Evolutionary conservation across 2,797 vertebrate species (phyloP), one percentile per base, ranked within the genome.

Genomic region (Sciaenops ocellatus): DNA sequence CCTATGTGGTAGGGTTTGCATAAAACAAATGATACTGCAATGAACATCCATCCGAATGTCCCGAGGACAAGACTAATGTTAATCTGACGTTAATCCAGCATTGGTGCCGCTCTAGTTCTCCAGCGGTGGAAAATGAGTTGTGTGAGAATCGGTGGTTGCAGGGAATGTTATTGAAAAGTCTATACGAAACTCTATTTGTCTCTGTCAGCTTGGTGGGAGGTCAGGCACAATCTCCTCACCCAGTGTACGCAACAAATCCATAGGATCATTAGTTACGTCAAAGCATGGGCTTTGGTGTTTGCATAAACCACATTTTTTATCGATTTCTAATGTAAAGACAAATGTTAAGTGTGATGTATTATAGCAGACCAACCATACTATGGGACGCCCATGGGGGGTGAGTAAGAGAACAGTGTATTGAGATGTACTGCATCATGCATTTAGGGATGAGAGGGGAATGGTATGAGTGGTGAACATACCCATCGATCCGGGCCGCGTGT

Each of bases 401-500:
- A 72, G 74, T 16, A 63, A 34, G 65, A 28, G 46, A 56, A 62
- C 12, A 60, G 42, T 52, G 20, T 28, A 30, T 34, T 68, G 56
- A 28, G 71, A 61, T 70, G 71, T 80, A 77, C 69, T 55, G 56
- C 20, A 15, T 68, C 87, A 85, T 92, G 89, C 85, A 79, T 63
- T 63, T 65, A 47, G 70, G 65, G 60, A 66, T 60, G 77, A 84
- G n/a, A 76, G 76, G 73, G 71, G 66, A 85, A 80, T 81, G 76
- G 64, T 77, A 88, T 84, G 90, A 85, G 83, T 34, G 67, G 90
- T 84, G 78, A 90, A 96, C 96, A 90, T 96, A 96, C 95, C 95
- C 94, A 95, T 95, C 93, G 94, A 78, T 93, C 95, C 91, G 89
- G 93, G 92, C 94, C 93, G 67, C 91, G 93, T 90, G 93, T 92